These are phyloP conservation scores for Sternarchorhynchus goeldii DNA, from an alignment of 2,797 vertebrate species.

Conservation along the genomic window DNA sequence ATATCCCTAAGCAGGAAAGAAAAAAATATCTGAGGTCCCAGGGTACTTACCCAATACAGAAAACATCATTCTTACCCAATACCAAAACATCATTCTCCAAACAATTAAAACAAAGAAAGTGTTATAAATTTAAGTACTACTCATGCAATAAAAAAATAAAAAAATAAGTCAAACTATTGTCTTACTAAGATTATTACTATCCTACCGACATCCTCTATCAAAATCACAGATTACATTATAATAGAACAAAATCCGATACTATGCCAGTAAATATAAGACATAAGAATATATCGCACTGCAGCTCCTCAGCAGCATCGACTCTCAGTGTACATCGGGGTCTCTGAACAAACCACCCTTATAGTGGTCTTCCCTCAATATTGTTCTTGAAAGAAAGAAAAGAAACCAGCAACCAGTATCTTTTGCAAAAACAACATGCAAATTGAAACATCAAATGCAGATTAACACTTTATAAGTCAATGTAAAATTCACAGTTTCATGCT, in stretches of 20 bases:
- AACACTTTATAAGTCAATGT: conserved; percentile 7
- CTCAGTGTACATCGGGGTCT: background rate
- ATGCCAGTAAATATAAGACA: too few species aligned
- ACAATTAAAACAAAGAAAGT: too few species aligned
- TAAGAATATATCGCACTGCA: background rate
- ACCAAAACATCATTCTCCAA: background rate
- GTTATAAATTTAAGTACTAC: too few species aligned
- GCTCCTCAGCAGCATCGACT: background rate
- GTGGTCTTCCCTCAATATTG: too few species aligned
- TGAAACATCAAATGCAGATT: conserved; percentile 12
- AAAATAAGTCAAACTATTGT: conserved; percentile 8
- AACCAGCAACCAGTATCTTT: conserved; percentile 12
- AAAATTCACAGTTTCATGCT: background rate
- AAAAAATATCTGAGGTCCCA: too few species aligned
- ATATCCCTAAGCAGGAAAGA: too few species aligned
- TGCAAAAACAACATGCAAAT: conserved; percentile 16
- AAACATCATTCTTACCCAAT: too few species aligned
- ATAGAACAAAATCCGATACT: too few species aligned
- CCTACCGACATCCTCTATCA: background rate
- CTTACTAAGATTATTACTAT: background rate
- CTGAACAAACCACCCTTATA: too few species aligned
- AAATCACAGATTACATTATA: background rate
- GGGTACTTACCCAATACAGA: too few species aligned
- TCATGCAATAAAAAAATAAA: background rate
- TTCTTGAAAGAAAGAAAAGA: conserved; percentile 14